Percentiles rank a stretch among this genome's conserved stretches.
Evolutionary conservation across 2,888 invertebrate species (phyloP).

Genomic region (Xestobium rufovillosum): DNA sequence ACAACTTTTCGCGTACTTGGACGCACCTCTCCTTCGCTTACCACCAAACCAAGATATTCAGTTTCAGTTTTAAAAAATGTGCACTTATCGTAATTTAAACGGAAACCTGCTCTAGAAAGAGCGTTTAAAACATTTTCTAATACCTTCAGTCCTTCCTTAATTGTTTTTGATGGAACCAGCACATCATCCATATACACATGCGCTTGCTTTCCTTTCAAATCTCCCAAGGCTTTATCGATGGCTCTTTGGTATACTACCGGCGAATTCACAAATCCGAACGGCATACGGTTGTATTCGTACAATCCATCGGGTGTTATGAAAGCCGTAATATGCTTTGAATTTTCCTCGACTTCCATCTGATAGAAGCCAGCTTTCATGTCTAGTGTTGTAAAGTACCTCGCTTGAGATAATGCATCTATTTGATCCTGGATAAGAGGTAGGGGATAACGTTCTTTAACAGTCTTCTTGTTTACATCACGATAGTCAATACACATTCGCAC

Average conservation of each 20-base stretch:
- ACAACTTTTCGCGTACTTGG: conserved; percentile 21
- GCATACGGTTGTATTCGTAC: conserved; percentile 21
- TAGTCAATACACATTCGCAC: conserved; percentile 26
- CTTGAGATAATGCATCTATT: conserved; percentile 20
- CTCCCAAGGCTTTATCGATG: conserved; percentile 21
- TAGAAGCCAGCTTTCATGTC: conserved; percentile 24
- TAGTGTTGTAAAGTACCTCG: conserved; percentile 20
- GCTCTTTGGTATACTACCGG: conserved; percentile 19
- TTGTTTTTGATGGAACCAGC: conserved; percentile 18
- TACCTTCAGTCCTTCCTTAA: conserved; percentile 19
- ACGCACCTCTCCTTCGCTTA: conserved; percentile 16
- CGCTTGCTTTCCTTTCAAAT: conserved; percentile 18
- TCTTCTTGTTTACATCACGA: conserved; percentile 21
- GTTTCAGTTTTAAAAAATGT: conserved; percentile 19
- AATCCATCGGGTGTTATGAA: conserved; percentile 22
- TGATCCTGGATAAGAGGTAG: conserved; percentile 23
- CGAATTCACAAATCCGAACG: conserved; percentile 22
- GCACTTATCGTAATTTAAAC: too few relatives aligned
- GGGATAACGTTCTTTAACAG: conserved; percentile 22
- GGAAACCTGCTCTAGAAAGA: conserved; percentile 13
- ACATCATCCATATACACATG: too few relatives aligned
- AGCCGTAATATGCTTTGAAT: conserved; percentile 20
- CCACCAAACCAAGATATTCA: conserved; percentile 23
- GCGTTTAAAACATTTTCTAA: conserved; percentile 20
- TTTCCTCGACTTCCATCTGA: conserved; percentile 22